Percentiles rank a stretch among this genome's conserved stretches.
Conservation (phyloP, 2,113 vertebrate genomes). For the Telmatochromis sp. region DNA sequence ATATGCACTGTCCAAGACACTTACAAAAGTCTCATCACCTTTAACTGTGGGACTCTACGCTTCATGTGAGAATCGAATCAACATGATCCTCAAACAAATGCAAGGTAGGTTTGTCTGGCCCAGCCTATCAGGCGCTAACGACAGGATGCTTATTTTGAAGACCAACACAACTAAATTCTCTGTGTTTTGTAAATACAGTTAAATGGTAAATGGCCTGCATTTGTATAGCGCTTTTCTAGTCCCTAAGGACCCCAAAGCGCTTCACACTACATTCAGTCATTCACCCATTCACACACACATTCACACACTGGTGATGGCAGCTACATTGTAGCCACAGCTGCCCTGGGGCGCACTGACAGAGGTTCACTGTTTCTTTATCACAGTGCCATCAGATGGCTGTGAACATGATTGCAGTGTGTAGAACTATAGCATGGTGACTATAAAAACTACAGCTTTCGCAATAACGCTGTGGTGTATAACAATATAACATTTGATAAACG, state of each 20-base stretch:
- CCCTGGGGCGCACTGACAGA: too few species aligned
- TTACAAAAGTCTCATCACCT: slow-evolving; percentile 69
- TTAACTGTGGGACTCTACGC: slow-evolving; percentile 78
- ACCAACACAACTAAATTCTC: background rate
- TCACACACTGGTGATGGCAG: too few species aligned
- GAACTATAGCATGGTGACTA: background rate
- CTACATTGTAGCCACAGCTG: too few species aligned
- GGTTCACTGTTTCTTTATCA: background rate
- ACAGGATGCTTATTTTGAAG: background rate
- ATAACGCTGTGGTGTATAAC: background rate
- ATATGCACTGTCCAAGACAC: slow-evolving; percentile 71
- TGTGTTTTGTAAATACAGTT: background rate
- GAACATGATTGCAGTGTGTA: background rate
- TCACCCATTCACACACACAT: too few species aligned
- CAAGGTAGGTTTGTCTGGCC: slow-evolving; percentile 52
- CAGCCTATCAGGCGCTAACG: background rate
- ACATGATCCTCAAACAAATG: slow-evolving; percentile 63
- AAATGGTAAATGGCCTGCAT: too few species aligned
- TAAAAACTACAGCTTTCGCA: background rate
- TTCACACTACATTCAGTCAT: too few species aligned
- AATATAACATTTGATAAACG: background rate
- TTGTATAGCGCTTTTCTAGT: too few species aligned
- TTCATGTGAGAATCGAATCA: slow-evolving; percentile 69
- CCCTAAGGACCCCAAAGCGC: too few species aligned
- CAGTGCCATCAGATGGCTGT: background rate